Evolutionary conservation across 2,888 invertebrate genomes (phyloP), one percentile per base, ranked within the genome.

Genomic region (Leptopterna dolabrata): DNA sequence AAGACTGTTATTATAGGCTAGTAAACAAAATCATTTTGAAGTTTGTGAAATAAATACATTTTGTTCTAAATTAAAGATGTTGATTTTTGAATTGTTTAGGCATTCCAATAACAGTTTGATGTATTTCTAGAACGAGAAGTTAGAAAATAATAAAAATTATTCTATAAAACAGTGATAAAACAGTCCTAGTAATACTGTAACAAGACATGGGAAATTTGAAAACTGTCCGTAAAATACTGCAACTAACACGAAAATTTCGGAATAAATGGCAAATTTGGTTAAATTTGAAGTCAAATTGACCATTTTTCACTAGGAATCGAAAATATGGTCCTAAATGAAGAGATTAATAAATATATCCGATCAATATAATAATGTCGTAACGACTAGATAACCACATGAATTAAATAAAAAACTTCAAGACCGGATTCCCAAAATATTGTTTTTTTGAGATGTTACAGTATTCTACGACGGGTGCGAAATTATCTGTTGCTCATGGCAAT

Each of bases 221-320:
- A 36, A 36, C 19, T 41, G 73, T 73, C 73, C 73, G 73, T 41
- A 29, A n/a, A 73, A 73, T 73, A 73, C 73, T 73, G 73, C 41
- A 73, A 73, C 73, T 36, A 73, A 30, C 73, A 73, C n/a, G 29
- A 30, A 13, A 73, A 29, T 73, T 73, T 73, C 16, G 36, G 36
- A 36, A 36, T 36, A 73, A 73, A 73, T 73, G 30, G 14, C 29
- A 30, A 41, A 73, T 36, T 30, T 41, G 73, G 19, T 41, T 36
- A 73, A 73, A 73, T 73, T 36, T 73, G 30, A 36, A 13, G 36
- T 41, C 30, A 29, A 36, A 36, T 73, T 41, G 29, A 30, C n/a
- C 13, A 73, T 73, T 73, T 73, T 73, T 29, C 73, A 41, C 41
- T 29, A 36, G 30, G 29, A 36, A 73, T n/a, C 36, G 19, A 73